Conservation (phyloP, 2,113 vertebrate species). For the Coracopsis vasa region DNA sequence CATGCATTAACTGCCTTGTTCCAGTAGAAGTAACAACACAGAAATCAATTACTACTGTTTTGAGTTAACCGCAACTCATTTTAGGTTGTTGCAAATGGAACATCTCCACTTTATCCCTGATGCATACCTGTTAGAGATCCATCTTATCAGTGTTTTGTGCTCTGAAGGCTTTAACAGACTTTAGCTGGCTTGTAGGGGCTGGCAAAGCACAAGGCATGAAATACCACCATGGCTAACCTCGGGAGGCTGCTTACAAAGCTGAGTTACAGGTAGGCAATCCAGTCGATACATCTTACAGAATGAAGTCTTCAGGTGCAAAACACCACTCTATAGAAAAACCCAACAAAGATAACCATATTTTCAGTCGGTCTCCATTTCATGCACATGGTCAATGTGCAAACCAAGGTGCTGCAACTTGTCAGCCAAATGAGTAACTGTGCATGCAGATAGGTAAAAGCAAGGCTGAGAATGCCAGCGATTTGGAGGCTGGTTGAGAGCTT, state of each 20-base stretch:
- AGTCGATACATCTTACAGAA: background rate
- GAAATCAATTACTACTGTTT: background rate
- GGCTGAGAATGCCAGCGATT: background rate
- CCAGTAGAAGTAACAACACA: accelerated
- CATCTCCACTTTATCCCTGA: background rate
- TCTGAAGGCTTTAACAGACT: constrained; percentile 24
- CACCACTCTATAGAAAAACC: constrained; percentile 33
- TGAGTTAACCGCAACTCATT: background rate
- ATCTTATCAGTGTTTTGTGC: background rate
- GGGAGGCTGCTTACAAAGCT: background rate
- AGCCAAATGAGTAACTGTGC: background rate
- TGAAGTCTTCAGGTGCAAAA: constrained; percentile 3
- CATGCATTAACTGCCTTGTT: background rate
- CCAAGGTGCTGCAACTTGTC: background rate
- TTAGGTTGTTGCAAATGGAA: background rate
- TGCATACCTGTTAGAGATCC: background rate
- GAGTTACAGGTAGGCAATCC: background rate
- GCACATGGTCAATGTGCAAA: background rate
- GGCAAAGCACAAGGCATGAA: background rate
- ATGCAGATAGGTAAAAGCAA: background rate
- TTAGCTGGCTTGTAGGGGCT: constrained; percentile 8
- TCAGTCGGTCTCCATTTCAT: background rate
- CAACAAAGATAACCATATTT: constrained; percentile 9
- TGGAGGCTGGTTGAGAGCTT: background rate
- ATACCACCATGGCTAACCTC: background rate